Base-by-base conservation (phyloP, 1,140 invertebrate genomes). In the Leptinotarsa undecemlineata region DNA sequence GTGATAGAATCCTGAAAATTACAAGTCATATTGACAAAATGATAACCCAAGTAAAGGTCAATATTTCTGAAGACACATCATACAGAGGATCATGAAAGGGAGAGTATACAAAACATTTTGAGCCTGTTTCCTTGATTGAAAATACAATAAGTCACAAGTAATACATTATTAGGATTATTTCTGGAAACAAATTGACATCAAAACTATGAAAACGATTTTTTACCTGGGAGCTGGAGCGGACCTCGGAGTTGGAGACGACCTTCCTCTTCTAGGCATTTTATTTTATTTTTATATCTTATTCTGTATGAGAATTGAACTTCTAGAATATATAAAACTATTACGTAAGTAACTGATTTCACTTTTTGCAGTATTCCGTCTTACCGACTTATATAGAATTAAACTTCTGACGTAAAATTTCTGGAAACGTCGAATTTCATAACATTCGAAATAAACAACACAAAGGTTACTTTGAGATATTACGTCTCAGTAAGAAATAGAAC, bases 261-360 rank as follows among this genome's bases (percentile, higher is more conserved):
- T 88, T 90, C 92, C 92, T 85, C 92, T 89, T 87, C 92, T 90
- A 85, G 91, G 90, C 92, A 94, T 94, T 85, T 87, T 89, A 71
- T 48, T 5, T 33, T 33, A 26, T 48, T 68, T 57, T 57, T 15
- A 19, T 19, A 17, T n/a, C n/a, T 57, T 57, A 57, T 57, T 19
- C 51, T 8, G 17, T n/a, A 17, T n/a, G 17, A 8, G 14, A 57
- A 57, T 8, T 57, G 5, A 57, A 57, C 51, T 57, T 19, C 15
- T 57, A n/a, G 6, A 57, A 57, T 57, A n/a, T 57, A 19, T 19
- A 17, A 17, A n/a, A 15, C n/a, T 19, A 17, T 57, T 57, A 57
- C 51, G 51, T n/a, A 57, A 57, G 3, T 15, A 5, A 57, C 13
- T 0, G 51, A 57, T 57, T 57, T 17, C 51, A 15, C 51, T n/a